These are phyloP conservation scores for Merops nubicus DNA, from an alignment of 2,113 vertebrate species.

Conservation along the genomic window DNA sequence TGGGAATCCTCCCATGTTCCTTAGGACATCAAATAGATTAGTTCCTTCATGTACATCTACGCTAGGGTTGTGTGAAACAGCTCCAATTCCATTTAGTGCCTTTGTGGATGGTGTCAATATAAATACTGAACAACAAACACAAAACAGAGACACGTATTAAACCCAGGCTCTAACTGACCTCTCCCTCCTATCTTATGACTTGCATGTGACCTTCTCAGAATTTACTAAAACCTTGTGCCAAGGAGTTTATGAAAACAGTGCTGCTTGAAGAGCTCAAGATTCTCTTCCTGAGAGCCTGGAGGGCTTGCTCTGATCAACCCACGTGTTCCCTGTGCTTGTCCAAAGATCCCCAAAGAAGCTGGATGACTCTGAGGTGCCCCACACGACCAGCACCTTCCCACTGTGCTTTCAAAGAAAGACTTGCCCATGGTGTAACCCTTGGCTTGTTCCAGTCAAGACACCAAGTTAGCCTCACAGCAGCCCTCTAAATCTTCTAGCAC, in stretches of 20 bases:
- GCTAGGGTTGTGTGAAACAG: background rate
- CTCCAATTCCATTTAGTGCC: background rate
- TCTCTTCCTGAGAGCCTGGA: background rate
- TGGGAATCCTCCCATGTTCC: background rate
- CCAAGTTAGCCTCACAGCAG: background rate
- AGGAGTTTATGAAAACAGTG: slow-evolving; percentile 30
- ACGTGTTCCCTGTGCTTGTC: fast-evolving
- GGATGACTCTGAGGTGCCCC: background rate
- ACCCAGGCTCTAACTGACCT: slow-evolving; percentile 26
- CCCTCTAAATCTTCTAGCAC: background rate
- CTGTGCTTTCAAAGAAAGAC: background rate
- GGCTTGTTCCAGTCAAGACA: background rate
- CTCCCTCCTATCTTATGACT: slow-evolving; percentile 50
- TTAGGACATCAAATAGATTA: background rate
- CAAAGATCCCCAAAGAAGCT: background rate
- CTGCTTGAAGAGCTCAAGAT: slow-evolving; percentile 14
- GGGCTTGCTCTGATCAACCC: background rate
- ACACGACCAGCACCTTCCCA: background rate
- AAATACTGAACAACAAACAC: slow-evolving; percentile 45
- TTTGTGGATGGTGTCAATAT: background rate
- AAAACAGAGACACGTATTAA: slow-evolving; percentile 10
- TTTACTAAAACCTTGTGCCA: slow-evolving; percentile 28
- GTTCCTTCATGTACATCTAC: background rate
- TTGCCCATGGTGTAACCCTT: background rate
- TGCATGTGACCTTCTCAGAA: slow-evolving; percentile 38